Conservation (phyloP, 1,140 invertebrate species). For the Adelges cooleyi region DNA sequence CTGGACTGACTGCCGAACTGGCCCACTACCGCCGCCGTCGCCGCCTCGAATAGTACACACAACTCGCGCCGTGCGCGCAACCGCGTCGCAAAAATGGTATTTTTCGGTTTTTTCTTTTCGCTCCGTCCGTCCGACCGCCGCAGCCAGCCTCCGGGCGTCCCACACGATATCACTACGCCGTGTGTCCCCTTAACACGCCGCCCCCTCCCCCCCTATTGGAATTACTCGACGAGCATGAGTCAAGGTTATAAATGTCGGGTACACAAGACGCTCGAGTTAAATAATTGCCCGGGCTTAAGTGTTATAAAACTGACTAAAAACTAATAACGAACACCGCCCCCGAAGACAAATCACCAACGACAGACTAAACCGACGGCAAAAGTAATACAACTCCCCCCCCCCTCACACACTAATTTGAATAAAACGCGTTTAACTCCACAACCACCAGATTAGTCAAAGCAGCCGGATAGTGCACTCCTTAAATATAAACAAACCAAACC, state of each 20-base stretch:
- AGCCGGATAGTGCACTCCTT: too few relatives aligned
- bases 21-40: constrained; percentile 24
- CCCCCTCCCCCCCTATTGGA: not conserved
- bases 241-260: not conserved
- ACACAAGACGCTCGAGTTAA: not conserved
- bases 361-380: too few relatives aligned
- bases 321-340: not conserved
- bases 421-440: not conserved
- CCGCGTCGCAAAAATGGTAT: constrained; percentile 13
- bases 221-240: not conserved
- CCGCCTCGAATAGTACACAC: constrained; percentile 32
- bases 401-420: not conserved
- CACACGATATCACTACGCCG: too few relatives aligned
- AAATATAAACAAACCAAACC: too few relatives aligned
- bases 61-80: constrained; percentile 35
- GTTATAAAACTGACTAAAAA: too few relatives aligned
- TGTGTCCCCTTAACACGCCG: not conserved
- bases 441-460: too few relatives aligned
- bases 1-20: constrained; percentile 9
- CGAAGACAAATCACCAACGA: too few relatives aligned
- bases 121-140: not conserved
- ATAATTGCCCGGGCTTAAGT: not conserved
- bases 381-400: not conserved
- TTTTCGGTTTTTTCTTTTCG: constrained; percentile 2
- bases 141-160: not conserved